A percentile compares a stretch with the other conserved stretches of the same genome.
Evolutionary conservation across 1,140 invertebrate species (phyloP).

Genomic region (Sinonovacula constricta): DNA sequence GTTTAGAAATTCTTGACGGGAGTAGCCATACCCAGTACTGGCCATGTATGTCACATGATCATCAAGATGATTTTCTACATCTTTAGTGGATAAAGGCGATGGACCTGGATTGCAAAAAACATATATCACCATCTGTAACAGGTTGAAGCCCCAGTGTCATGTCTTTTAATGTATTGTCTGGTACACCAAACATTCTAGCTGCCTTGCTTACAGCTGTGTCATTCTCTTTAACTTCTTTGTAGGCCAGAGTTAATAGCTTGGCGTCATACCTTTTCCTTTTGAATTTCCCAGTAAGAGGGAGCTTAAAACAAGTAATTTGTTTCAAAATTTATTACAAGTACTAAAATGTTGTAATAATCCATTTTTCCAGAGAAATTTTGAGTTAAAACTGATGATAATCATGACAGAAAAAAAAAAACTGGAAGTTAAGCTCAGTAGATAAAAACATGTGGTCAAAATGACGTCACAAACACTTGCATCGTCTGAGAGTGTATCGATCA

Average conservation of each 20-base stretch:
- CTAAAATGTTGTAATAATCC: too few species aligned
- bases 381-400: too few species aligned
- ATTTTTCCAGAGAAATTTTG: too few species aligned
- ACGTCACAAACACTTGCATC: too few species aligned
- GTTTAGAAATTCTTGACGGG: conserved; percentile 2
- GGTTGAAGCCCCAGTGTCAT: not conserved
- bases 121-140: not conserved
- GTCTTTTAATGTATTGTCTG: not conserved
- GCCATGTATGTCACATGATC: conserved; percentile 36
- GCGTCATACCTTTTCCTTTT: not conserved
- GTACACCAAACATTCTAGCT: not conserved
- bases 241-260: not conserved
- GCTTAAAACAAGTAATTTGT: too few species aligned
- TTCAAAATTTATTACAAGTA: too few species aligned
- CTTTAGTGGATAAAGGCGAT: not conserved
- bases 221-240: not conserved
- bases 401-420: too few species aligned
- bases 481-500: too few species aligned
- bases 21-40: conserved; percentile 26
- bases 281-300: too few species aligned
- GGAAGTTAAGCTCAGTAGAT: too few species aligned
- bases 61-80: not conserved
- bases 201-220: not conserved
- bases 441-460: too few species aligned
- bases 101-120: not conserved